Base-by-base conservation (phyloP, 2,113 vertebrate species). In the Trematocara marginatum region DNA sequence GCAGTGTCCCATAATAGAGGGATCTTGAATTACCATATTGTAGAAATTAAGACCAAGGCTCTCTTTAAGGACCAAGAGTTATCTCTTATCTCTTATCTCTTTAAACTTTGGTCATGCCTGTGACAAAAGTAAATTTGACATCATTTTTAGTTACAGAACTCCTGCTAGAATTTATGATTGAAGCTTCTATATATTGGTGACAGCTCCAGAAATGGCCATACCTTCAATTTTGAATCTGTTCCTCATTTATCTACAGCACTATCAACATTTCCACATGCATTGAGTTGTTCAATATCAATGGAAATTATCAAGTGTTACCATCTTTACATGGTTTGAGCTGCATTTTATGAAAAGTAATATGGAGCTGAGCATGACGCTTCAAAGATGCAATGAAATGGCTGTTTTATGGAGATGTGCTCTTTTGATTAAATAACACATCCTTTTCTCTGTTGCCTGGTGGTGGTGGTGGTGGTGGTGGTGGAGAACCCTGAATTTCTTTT, bases 101-200 rank as follows among this genome's bases (percentile, higher is more conserved):
- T 59, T 76, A 64, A 82, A 42, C 40, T 56, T 31, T 82, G 53
- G 52, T 84, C 54, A 87, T 74, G 78, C 66, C 84, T 78, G 79
- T 34, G 18, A 42, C 66, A 76, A 61, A 76, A 83, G 81, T 84
- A 90, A 83, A 91, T 90, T 83, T 83, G 52, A 88, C 76, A 78
- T 57, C 80, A 79, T 18, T 49, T 78, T 76, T 38, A 6, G 35
- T 71, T n/a, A 16, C 66, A 42, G 9, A 57, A 51, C 16, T 16
- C 8, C 31, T n/a, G 45, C 79, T 45, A 23, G 20, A 59, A 69
- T 74, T 78, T 18, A 71, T 83, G 78, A 85, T 69, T 64, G 38
- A 29, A 82, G 47, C 23, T 40, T 20, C 49, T 56, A 45, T 45
- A 6, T 26, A 45, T 10, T 45, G 38, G 66, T 45, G 38, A 42